Base-by-base conservation (phyloP, 1,140 invertebrate species). In the Camponotus floridanus region DNA sequence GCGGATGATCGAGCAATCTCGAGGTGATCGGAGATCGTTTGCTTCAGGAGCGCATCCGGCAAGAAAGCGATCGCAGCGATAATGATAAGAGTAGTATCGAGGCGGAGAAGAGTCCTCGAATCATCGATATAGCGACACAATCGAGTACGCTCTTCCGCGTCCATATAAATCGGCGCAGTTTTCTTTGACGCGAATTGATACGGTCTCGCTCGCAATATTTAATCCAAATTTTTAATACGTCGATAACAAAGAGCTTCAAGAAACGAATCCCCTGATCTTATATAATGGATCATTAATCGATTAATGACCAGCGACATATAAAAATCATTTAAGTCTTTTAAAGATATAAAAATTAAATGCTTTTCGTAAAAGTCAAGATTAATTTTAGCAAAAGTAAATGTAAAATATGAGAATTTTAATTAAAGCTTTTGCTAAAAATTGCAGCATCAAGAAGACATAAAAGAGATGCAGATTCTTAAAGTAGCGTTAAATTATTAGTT, bases 141-240 rank as follows among this genome's bases (percentile, higher is more conserved):
- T 88, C 71, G 42, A 89, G 84, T 88, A 51, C n/a, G 45, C 76
- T 86, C 36, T 70, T 76, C 57, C 85, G 48, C 67, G 15, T 76
- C 26, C 42, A 78, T 85, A 87, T 79, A 65, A 85, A 86, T 88
- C 78, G 48, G 3, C 62, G 48, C 31, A 36, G 55, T 64, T 26
- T 26, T 76, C 55, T 73, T 86, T 78, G 73, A 0, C 26, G 61
- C 48, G 42, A 15, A 67, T 61, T 51, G 48, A 13, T 62, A 48
- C 26, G 15, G 51, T 68, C 51, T 62, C 39, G 33, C 21, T 59
- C 42, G 80, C 42, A 31, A 73, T 70, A 68, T 68, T 79, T 33
- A 80, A 80, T 70, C 65, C 70, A 48, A 70, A 80, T 21, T 68
- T 70, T 80, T 26, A 26, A 55, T 39, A 79, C 33, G 7, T 68